Base-by-base conservation (phyloP, 2,888 invertebrate species). In the Cartodere bifasciata region DNA sequence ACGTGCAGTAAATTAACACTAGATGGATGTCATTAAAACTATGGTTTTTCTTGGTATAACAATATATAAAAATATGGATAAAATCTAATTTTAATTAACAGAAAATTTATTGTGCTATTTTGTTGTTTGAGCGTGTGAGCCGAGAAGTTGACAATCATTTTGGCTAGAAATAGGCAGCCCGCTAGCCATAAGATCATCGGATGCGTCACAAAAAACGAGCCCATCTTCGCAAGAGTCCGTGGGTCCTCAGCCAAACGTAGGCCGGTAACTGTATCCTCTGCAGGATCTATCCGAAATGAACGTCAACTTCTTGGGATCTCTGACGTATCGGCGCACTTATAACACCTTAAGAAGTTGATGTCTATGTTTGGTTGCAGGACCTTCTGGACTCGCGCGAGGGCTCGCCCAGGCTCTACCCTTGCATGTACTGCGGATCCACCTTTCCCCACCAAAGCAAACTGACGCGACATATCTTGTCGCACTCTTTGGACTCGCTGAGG, bases 131-230 rank as follows among this genome's bases (percentile, higher is more conserved):
- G n/a, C n/a, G 24, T 23, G 7, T 11, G 6, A 10, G 75, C 82
- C 81, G 82, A 84, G 84, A 84, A 86, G 84, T 85, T 85, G 84
- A 85, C 84, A 82, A 81, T 83, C 83, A 82, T 84, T 84, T 80
- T 72, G 78, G 79, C 81, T 77, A 78, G 78, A 77, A 75, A 77
- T n/a, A n/a, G n/a, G n/a, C n/a, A n/a, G n/a, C n/a, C n/a, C n/a
- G n/a, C n/a, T n/a, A n/a, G n/a, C n/a, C n/a, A n/a, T n/a, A n/a
- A n/a, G n/a, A n/a, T n/a, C n/a, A n/a, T n/a, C n/a, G n/a, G n/a
- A n/a, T n/a, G n/a, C n/a, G n/a, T n/a, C n/a, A n/a, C n/a, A n/a
- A n/a, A n/a, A n/a, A n/a, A n/a, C n/a, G 76, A 73, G 68, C 70
- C 73, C 72, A 56, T 58, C 56, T 56, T 60, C 34, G 30, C 34